Evolutionary conservation across 1,140 invertebrate species (phyloP).

Genomic region (Ceratosolen fusciceps): DNA sequence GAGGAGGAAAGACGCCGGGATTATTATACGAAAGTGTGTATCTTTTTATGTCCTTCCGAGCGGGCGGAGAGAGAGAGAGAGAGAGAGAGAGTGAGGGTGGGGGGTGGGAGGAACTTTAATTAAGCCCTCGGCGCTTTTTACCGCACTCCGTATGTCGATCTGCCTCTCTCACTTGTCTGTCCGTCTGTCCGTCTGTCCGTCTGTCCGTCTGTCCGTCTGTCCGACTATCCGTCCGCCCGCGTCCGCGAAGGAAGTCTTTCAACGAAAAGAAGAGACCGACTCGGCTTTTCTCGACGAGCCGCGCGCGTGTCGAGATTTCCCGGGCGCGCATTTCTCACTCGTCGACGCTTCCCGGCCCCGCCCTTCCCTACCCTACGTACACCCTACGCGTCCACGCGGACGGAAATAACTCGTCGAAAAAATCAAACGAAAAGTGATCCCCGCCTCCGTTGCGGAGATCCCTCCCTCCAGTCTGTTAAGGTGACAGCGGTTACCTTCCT

Average conservation of each 20-base stretch:
- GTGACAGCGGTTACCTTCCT: no score
- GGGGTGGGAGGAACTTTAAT: constrained; percentile 28
- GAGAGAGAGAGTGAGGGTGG: neutral
- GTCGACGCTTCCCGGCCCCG: neutral
- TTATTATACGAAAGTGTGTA: constrained; percentile 38
- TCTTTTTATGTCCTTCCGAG: constrained; percentile 17
- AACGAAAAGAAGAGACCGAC: neutral
- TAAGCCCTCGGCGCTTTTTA: constrained; percentile 28
- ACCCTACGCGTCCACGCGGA: neutral
- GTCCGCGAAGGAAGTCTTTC: neutral
- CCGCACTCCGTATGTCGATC: neutral
- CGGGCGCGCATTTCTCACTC: neutral
- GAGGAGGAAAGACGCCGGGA: neutral
- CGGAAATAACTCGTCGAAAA: neutral
- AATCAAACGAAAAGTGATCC: neutral
- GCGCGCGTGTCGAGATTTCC: neutral
- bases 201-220: neutral
- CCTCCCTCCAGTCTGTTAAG: no score
- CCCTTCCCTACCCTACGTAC: no score
- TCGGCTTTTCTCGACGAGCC: neutral
- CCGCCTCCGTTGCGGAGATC: no score
- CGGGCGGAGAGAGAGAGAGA: neutral
- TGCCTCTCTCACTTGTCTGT: neutral
- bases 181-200: neutral
- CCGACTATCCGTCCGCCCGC: neutral